Evolutionary conservation across 2,888 invertebrate species (phyloP).

Genomic region (Plebejus argus): DNA sequence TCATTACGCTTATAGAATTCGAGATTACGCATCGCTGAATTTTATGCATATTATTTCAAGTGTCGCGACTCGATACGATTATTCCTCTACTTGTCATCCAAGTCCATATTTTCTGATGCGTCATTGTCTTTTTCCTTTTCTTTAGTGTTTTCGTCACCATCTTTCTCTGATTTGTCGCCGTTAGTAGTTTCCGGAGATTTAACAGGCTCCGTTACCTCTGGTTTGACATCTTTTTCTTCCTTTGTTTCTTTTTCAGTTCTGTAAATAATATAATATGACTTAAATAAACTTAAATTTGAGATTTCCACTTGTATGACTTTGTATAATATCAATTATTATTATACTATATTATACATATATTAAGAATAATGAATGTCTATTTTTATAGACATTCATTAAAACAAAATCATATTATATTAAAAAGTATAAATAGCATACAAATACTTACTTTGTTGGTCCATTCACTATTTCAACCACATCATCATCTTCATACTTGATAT

Average conservation of each 20-base stretch:
- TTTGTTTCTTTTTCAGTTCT: constrained; percentile 51
- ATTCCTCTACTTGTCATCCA: constrained; percentile 46
- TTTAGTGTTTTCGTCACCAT: constrained; percentile 32
- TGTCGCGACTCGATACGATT: not conserved
- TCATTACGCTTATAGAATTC: not conserved
- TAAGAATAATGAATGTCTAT: too few species aligned
- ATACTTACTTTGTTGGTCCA: constrained; percentile 63
- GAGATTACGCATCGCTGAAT: not conserved
- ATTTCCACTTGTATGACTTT: too few species aligned
- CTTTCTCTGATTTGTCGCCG: constrained; percentile 32
- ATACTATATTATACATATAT: too few species aligned
- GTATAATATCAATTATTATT: too few species aligned
- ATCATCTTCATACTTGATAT: constrained; percentile 76
- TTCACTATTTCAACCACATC: constrained; percentile 73
- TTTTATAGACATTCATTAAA: too few species aligned
- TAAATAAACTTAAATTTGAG: too few species aligned
- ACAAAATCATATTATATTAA: not conserved
- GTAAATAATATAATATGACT: constrained; percentile 31
- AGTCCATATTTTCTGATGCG: constrained; percentile 47
- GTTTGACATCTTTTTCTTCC: constrained; percentile 44
- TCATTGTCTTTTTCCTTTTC: constrained; percentile 45
- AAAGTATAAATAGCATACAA: constrained; percentile 1
- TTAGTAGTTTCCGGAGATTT: constrained; percentile 24
- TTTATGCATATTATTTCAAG: not conserved
- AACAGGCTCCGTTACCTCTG: constrained; percentile 35